Base-by-base conservation (phyloP, 2,113 vertebrate genomes). In the Hymenochirus boettgeri region DNA sequence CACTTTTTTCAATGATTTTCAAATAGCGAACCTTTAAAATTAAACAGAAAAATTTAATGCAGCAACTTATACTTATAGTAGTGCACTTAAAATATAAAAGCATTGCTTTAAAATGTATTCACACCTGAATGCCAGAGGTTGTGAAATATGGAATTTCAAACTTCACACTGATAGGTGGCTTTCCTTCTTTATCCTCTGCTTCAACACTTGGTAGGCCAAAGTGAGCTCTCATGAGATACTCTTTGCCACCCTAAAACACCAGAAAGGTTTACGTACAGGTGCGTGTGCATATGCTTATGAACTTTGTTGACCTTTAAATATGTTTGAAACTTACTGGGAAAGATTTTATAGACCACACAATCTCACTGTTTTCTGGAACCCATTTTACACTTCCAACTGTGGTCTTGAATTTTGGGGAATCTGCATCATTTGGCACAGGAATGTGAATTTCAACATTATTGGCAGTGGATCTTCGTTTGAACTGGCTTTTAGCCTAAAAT, bases 381-480 rank as follows among this genome's bases (percentile, higher is more conserved):
- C 96, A 99, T 79, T 99, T 98, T 71, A 98, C 95, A 9, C 90
- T 97, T 57, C 95, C 96, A 75, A 99, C 95, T 0, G 95, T 98
- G 61, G 96, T 99, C 86, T 99, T 99, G 73, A 99, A 99, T 79
- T 99, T 99, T 70, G 96, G 96, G 0, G 96, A 96, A 79, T 99
- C 96, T 0, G 96, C 95, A 0, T 99, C 96, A 0, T 96, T 99
- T 60, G 96, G 95, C 35, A 99, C 96, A 0, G 96, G 96, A 78
- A 99, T 98, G 85, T 99, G 96, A 79, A 99, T 99, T 80, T 99
- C 96, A 79, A 99, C 96, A 0, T 99, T 99, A 85, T 98, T 99
- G 80, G 95, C 96, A 0, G 95, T 99, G 8, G 96, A 99, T 24
- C 96, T 81, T 23, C 96, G 87, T 58, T 99, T 99, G 75, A 99